Conservation (phyloP, 1,140 invertebrate species). For the Drosophila ogumai region DNA sequence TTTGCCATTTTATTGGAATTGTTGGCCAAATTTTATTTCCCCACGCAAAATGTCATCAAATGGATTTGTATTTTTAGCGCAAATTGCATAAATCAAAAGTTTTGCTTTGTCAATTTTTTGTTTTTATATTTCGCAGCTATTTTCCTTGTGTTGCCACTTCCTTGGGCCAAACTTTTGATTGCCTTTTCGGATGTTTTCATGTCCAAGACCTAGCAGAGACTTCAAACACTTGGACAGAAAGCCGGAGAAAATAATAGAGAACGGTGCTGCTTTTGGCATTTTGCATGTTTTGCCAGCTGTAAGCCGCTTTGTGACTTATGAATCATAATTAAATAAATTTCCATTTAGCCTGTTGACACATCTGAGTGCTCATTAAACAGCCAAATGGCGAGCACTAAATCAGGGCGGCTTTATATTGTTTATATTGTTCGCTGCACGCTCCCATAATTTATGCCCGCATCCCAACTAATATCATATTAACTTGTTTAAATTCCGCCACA, state of each 20-base stretch:
- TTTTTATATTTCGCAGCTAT: slow-evolving; percentile 17
- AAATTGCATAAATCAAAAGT: slow-evolving; percentile 82
- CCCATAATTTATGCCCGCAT: slow-evolving; percentile 73
- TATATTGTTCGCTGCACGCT: slow-evolving; percentile 53
- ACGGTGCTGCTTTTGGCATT: slow-evolving; percentile 28
- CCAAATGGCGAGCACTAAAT: slow-evolving; percentile 72
- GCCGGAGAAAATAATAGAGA: slow-evolving; percentile 5
- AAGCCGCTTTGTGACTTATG: slow-evolving; percentile 56
- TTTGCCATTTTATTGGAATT: slow-evolving; percentile 77
- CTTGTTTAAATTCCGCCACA: slow-evolving; percentile 68
- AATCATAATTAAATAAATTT: slow-evolving; percentile 80
- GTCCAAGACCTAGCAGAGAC: slow-evolving; percentile 15
- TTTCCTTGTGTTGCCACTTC: no score
- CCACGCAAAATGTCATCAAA: slow-evolving; percentile 73
- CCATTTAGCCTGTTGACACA: slow-evolving; percentile 81
- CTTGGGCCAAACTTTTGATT: slow-evolving; percentile 73
- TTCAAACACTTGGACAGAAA: slow-evolving; percentile 18
- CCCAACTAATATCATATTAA: slow-evolving; percentile 70
- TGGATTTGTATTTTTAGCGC: slow-evolving; percentile 80
- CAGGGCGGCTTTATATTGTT: slow-evolving; percentile 63
- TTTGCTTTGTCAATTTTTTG: slow-evolving; percentile 52
- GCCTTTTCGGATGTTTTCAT: slow-evolving; percentile 58
- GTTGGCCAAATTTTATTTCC: slow-evolving; percentile 71
- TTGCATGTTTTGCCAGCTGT: slow-evolving; percentile 32
- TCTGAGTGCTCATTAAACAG: slow-evolving; percentile 82